Conservation (phyloP, 1,140 invertebrate genomes). For the Heliconius himera region DNA sequence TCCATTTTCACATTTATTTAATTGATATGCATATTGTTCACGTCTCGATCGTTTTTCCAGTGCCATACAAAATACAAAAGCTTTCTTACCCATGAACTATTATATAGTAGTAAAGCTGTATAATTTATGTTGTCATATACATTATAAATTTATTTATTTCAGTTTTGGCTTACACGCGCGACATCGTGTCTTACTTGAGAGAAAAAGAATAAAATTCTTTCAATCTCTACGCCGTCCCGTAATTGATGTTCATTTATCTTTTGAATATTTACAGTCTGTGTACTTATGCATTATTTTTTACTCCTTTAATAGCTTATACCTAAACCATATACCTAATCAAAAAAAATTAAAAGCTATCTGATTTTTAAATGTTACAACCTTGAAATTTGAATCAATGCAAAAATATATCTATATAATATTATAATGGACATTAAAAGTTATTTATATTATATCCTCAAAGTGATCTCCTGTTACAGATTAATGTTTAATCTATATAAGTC, state of each 20-base stretch:
- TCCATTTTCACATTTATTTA: no score
- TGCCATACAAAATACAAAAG: no score
- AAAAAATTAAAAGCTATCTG: not conserved
- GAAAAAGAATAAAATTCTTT: slow-evolving; percentile 4
- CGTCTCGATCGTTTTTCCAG: no score
- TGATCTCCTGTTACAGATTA: slow-evolving; percentile 22
- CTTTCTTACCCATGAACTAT: no score
- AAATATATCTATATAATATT: not conserved
- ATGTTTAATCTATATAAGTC: slow-evolving; percentile 20
- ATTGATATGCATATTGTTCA: no score
- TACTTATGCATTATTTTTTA: not conserved
- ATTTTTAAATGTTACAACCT: not conserved
- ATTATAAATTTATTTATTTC: no score
- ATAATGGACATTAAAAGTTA: not conserved
- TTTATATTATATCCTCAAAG: not conserved
- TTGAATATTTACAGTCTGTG: slow-evolving; percentile 14
- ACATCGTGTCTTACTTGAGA: slow-evolving; percentile 6
- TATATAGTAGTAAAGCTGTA: no score
- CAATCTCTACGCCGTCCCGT: slow-evolving; percentile 16
- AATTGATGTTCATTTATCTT: slow-evolving; percentile 18
- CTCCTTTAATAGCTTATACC: slow-evolving; percentile 5
- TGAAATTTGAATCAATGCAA: not conserved
- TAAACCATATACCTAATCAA: not conserved
- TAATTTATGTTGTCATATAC: no score
- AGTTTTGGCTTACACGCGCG: not conserved